phyloP scores from a whole-genome alignment of 1,140 invertebrate species.

The Megalopta genalis region DNA sequence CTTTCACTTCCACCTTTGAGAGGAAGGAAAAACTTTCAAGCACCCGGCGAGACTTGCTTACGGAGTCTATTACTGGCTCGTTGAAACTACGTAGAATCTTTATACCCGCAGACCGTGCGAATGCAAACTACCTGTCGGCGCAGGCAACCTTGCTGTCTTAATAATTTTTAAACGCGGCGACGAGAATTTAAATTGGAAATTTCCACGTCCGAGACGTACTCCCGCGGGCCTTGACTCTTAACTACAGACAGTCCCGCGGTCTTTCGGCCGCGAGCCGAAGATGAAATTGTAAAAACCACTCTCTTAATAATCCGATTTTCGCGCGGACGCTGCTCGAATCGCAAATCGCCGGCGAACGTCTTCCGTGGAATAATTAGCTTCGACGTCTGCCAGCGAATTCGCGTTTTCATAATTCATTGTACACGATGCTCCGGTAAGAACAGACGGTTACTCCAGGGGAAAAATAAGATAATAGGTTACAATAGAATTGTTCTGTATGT shows the following conservation, averaged over 20 bases:
- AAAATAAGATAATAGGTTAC: too few species aligned
- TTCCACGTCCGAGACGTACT: constrained; percentile 10
- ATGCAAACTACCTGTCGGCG: constrained; percentile 55
- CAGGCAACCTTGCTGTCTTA: constrained; percentile 46
- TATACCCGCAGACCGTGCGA: constrained; percentile 37
- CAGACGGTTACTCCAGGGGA: too few species aligned
- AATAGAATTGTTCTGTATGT: too few species aligned
- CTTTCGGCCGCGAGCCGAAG: not conserved
- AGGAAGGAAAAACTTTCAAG: constrained; percentile 59
- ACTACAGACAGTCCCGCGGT: not conserved
- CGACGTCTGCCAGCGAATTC: too few species aligned
- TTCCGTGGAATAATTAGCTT: too few species aligned
- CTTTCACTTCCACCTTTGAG: constrained; percentile 51
- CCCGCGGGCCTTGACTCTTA: not conserved
- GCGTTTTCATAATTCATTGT: too few species aligned
- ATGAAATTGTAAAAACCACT: not conserved
- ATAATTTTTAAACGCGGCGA: constrained; percentile 47
- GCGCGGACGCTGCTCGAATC: not conserved
- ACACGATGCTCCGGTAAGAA: too few species aligned
- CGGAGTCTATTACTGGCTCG: constrained; percentile 60
- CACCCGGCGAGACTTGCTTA: constrained; percentile 60
- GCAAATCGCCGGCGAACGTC: not conserved
- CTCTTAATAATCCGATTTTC: not conserved
- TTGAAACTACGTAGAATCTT: constrained; percentile 56
- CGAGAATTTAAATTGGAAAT: constrained; percentile 38